Evolutionary conservation across 2,888 invertebrate species (phyloP).

Genomic region (Nemotelus nigrinus): DNA sequence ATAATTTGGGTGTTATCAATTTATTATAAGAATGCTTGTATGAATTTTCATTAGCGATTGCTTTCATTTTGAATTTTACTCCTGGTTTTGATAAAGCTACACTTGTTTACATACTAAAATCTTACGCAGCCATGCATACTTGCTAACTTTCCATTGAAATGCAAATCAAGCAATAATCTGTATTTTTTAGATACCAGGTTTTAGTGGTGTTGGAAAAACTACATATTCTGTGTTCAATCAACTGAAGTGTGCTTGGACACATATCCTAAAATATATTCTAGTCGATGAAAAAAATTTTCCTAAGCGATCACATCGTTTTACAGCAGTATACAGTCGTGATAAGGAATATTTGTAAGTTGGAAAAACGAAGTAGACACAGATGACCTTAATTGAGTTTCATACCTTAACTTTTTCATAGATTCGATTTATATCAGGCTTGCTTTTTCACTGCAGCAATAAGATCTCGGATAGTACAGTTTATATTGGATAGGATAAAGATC

Average conservation of each 20-base stretch:
- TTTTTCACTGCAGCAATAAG: slow-evolving; percentile 89
- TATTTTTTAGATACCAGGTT: slow-evolving; percentile 64
- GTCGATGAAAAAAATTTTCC: slow-evolving; percentile 80
- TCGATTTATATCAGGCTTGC: slow-evolving; percentile 80
- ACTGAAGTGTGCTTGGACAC: slow-evolving; percentile 58
- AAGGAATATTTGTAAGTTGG: slow-evolving; percentile 88
- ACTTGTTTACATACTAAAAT: too few species aligned
- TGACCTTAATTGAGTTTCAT: neutral
- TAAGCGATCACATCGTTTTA: slow-evolving; percentile 80
- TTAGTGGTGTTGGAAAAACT: slow-evolving; percentile 71
- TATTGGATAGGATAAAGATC: slow-evolving; percentile 87
- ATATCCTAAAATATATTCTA: slow-evolving; percentile 62
- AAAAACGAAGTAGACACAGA: neutral
- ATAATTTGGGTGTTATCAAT: too few species aligned
- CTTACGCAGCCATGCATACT: too few species aligned
- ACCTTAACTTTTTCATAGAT: slow-evolving; percentile 68
- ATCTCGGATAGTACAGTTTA: slow-evolving; percentile 91
- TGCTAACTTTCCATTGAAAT: neutral
- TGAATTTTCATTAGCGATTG: too few species aligned
- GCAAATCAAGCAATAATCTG: neutral
- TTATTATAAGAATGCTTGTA: too few species aligned
- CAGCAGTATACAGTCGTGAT: slow-evolving; percentile 89
- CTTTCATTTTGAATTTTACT: too few species aligned
- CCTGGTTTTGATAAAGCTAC: too few species aligned
- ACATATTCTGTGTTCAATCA: slow-evolving; percentile 59